Conservation (phyloP, 2,113 vertebrate genomes). For the Myrmophylax atrothorax region DNA sequence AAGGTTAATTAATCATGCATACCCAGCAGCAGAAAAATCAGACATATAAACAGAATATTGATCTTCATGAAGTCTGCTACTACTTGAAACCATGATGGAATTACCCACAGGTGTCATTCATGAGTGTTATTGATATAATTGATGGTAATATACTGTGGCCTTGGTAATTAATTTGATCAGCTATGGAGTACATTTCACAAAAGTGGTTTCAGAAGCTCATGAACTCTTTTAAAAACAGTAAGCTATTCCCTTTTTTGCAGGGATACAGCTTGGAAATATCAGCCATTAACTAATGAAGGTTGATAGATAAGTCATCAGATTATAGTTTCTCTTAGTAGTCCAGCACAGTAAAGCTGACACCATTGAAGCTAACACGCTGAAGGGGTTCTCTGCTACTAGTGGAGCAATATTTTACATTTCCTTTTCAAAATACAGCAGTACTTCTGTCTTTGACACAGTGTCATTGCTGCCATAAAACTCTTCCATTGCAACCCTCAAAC, state of each 20-base stretch:
- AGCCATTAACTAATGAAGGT: background rate
- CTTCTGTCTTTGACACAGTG: background rate
- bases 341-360: background rate
- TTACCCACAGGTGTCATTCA: conserved; percentile 61
- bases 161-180: conserved; percentile 53
- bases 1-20: conserved; percentile 61
- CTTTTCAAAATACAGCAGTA: background rate
- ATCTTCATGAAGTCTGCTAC: conserved; percentile 33
- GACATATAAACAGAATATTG: conserved; percentile 61
- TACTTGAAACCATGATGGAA: conserved; percentile 1
- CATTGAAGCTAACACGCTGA: background rate
- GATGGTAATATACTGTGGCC: conserved; percentile 40
- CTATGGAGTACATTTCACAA: background rate
- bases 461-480: background rate
- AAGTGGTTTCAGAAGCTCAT: conserved; percentile 16
- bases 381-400: background rate
- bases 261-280: background rate
- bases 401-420: background rate
- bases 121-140: conserved; percentile 30
- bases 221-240: conserved; percentile 13
- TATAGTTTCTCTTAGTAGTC: background rate
- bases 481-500: background rate
- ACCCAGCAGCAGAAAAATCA: conserved; percentile 44
- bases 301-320: background rate
- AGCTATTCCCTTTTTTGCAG: background rate